phyloP scores from a whole-genome alignment of 2,113 vertebrate species.

The Alethe diademata region DNA sequence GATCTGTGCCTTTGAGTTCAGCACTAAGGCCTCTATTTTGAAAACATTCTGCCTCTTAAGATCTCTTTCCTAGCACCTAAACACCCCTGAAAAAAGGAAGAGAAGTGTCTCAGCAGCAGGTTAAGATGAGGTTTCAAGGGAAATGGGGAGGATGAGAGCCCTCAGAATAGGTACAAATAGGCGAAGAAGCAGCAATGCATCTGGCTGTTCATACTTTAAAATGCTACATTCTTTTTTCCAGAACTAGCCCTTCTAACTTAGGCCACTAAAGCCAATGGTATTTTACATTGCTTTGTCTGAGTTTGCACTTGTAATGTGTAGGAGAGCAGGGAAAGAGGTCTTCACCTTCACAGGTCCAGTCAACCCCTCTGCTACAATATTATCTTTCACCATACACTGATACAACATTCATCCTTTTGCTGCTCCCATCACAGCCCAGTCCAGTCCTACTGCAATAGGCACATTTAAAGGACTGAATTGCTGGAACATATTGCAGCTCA shows the following conservation, averaged over 20 bases:
- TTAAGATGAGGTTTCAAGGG: background rate
- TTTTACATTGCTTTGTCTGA: background rate
- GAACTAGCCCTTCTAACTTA: background rate
- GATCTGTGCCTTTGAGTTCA: background rate
- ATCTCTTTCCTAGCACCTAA: background rate
- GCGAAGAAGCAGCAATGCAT: background rate
- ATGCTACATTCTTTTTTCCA: background rate
- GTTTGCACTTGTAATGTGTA: background rate
- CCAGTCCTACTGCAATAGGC: background rate
- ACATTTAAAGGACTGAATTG: background rate
- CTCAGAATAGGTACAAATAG: background rate
- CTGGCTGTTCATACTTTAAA: background rate
- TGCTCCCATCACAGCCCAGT: background rate
- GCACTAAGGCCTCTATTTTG: background rate
- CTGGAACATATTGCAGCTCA: background rate
- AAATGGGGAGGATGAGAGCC: background rate
- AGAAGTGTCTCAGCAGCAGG: background rate
- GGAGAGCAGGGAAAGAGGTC: background rate
- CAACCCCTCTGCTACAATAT: background rate
- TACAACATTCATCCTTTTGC: background rate
- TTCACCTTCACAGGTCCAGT: background rate
- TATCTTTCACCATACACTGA: background rate
- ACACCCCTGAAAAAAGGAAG: background rate
- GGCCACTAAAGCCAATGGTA: background rate
- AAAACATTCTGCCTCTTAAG: background rate